Conservation (phyloP, 2,888 invertebrate genomes). For the Rhogogaster chlorosoma region DNA sequence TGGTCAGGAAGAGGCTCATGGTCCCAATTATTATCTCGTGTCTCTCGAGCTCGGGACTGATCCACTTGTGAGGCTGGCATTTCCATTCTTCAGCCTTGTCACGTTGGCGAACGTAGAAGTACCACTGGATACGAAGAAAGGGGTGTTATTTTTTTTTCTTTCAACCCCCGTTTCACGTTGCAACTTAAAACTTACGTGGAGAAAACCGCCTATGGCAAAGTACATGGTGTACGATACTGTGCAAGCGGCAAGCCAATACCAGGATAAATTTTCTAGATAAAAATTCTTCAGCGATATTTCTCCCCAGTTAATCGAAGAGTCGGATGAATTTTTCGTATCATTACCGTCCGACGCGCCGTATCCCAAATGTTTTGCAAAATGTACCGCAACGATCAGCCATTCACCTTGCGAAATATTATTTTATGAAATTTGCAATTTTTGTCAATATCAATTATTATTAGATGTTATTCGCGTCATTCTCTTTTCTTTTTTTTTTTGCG, state of each 20-base stretch:
- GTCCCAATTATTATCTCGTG: constrained; percentile 85
- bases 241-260: constrained; percentile 79
- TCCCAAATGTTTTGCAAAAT: constrained; percentile 81
- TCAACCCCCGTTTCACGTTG: not conserved
- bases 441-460: no score
- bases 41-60: constrained; percentile 83
- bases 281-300: constrained; percentile 79
- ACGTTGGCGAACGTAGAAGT: constrained; percentile 84
- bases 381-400: constrained; percentile 84
- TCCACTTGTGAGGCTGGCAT: constrained; percentile 86
- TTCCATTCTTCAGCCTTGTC: constrained; percentile 85
- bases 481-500: no score
- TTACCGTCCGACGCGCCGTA: constrained; percentile 64
- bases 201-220: constrained; percentile 84
- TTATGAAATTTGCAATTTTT: no score
- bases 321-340: constrained; percentile 63
- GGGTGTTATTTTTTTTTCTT: not conserved
- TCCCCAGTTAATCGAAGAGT: constrained; percentile 74
- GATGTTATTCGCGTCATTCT: no score
- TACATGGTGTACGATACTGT: constrained; percentile 82
- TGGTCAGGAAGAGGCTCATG: constrained; percentile 80
- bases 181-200: constrained; percentile 81
- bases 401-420: constrained; percentile 79
- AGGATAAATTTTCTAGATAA: constrained; percentile 79
- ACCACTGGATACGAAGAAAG: constrained; percentile 81